Evolutionary conservation across 2,113 vertebrate species (phyloP).

Genomic region (Eira barbara): DNA sequence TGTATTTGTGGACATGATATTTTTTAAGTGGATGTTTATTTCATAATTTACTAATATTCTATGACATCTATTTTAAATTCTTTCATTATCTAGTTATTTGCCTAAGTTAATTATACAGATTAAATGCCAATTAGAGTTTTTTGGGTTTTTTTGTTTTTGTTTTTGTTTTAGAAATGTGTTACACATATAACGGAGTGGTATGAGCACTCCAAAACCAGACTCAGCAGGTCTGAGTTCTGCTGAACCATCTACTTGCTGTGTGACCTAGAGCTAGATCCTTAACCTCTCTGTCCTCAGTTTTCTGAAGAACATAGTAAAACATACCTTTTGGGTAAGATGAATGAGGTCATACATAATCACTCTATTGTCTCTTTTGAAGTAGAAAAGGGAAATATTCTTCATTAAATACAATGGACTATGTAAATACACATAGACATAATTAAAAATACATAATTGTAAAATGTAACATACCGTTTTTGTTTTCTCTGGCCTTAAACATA

Average conservation of each 20-base stretch:
- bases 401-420: neutral
- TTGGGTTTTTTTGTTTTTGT: no score
- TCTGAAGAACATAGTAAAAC: neutral
- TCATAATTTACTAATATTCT: neutral
- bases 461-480: neutral
- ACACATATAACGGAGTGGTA: neutral
- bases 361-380: conserved; percentile 20
- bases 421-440: neutral
- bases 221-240: neutral
- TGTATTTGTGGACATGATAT: neutral
- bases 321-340: neutral
- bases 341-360: neutral
- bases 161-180: neutral
- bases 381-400: neutral
- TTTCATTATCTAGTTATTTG: conserved; percentile 28
- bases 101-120: neutral
- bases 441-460: neutral
- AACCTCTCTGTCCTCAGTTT: neutral
- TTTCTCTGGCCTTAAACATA: conserved; percentile 15
- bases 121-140: neutral
- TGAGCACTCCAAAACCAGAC: neutral
- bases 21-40: conserved; percentile 3
- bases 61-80: neutral
- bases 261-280: neutral
- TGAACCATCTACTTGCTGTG: neutral